These are phyloP conservation scores for Micropoecilia bifurca DNA, from an alignment of 2,797 vertebrate genomes.

Conservation along the genomic window DNA sequence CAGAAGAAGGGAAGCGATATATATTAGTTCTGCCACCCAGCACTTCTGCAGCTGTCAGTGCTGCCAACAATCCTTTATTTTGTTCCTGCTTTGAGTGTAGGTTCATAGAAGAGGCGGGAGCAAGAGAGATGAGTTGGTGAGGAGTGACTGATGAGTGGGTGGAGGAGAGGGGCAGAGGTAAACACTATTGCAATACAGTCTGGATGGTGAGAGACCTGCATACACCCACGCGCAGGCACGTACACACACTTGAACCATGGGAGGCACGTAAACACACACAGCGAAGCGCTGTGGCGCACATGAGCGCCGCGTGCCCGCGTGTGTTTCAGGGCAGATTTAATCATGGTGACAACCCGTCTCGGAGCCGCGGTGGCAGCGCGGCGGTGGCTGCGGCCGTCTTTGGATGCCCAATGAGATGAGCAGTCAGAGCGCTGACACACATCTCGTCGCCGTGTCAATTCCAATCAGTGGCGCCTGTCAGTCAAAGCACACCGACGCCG, in stretches of 20 bases:
- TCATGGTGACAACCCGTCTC: conserved; percentile 73
- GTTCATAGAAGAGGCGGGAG: conserved; percentile 58
- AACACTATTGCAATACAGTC: conserved; percentile 65
- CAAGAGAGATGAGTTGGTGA: conserved; percentile 66
- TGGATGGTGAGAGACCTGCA: conserved; percentile 50
- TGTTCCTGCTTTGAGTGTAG: conserved; percentile 57
- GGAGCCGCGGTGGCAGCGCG: conserved; percentile 52
- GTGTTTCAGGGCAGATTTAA: conserved; percentile 69
- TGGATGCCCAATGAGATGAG: conserved; percentile 77
- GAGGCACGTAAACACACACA: conserved; percentile 36
- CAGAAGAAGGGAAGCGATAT: conserved; percentile 20
- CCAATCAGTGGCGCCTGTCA: conserved; percentile 80
- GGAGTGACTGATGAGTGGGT: conserved; percentile 73
- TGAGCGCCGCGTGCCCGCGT: conserved; percentile 24
- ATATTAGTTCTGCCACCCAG: conserved; percentile 50
- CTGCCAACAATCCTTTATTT: conserved; percentile 30
- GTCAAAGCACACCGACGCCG: conserved; percentile 58
- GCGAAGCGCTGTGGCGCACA: conserved; percentile 26
- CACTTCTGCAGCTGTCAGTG: conserved; percentile 55
- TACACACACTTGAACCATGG: conserved; percentile 26
- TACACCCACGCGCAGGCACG: conserved; percentile 42
- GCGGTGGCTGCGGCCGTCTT: conserved; percentile 65
- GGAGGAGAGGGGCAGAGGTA: conserved; percentile 70
- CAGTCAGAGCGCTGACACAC: conserved; percentile 80
- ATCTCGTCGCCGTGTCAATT: conserved; percentile 81